Percentiles rank a stretch among this genome's conserved stretches.
Evolutionary conservation across 2,797 vertebrate genomes (phyloP).

Genomic region (Oophaga sylvatica): DNA sequence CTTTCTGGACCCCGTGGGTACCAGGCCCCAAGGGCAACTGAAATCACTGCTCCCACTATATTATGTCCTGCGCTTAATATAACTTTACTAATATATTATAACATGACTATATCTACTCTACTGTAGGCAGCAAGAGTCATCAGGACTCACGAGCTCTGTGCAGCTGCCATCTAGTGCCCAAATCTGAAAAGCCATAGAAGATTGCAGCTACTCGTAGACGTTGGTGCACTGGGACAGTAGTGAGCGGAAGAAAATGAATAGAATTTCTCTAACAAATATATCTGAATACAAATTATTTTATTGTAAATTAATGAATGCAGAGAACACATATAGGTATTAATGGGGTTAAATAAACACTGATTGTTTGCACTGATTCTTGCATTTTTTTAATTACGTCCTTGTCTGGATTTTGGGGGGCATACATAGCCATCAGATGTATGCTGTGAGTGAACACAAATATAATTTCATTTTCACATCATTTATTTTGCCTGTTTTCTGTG

Average conservation of each 20-base stretch:
- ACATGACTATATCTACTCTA: not conserved
- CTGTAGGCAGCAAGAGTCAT: too few species aligned
- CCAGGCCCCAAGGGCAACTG: too few species aligned
- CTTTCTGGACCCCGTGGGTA: too few species aligned
- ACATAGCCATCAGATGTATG: too few species aligned
- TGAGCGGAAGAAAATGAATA: not conserved
- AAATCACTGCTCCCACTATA: too few species aligned
- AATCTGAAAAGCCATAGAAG: not conserved
- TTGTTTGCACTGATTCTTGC: not conserved
- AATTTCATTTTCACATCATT: too few species aligned
- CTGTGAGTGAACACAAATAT: too few species aligned
- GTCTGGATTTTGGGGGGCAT: too few species aligned
- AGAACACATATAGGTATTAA: not conserved
- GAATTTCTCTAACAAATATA: too few species aligned
- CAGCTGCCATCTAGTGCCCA: constrained; percentile 25
- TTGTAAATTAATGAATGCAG: not conserved
- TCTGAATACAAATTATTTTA: not conserved
- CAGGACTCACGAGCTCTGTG: not conserved
- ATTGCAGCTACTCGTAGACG: not conserved
- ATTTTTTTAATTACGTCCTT: not conserved
- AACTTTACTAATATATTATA: too few species aligned
- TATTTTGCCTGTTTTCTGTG: too few species aligned
- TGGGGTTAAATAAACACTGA: not conserved
- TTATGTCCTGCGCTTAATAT: too few species aligned
- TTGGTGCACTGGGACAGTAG: not conserved